phyloP scores from a whole-genome alignment of 2,888 invertebrate genomes.

The Zygothrica quintamaculata region DNA sequence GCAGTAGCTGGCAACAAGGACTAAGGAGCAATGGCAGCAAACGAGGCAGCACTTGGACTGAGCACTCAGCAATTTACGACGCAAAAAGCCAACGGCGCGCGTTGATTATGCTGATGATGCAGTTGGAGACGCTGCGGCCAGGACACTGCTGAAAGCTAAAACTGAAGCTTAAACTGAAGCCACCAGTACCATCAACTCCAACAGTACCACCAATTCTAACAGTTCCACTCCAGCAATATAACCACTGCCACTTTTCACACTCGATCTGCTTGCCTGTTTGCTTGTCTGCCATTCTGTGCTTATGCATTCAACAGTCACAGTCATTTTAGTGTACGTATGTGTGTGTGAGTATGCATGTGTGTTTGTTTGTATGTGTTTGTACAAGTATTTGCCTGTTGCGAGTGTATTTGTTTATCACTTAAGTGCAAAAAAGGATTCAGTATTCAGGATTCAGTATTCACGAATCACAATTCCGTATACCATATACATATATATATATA shows the following conservation, averaged over 20 bases:
- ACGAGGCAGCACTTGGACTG: conserved; percentile 47
- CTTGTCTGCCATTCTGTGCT: conserved; percentile 29
- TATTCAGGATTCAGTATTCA: conserved; percentile 24
- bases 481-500: background rate
- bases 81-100: conserved; percentile 75
- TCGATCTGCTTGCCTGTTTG: conserved; percentile 59
- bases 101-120: conserved; percentile 80
- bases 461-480: conserved; percentile 12
- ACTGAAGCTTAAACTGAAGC: background rate
- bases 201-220: background rate
- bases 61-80: conserved; percentile 79
- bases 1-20: background rate
- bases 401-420: conserved; percentile 81
- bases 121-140: conserved; percentile 58
- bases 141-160: conserved; percentile 25
- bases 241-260: conserved; percentile 79
- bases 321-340: no score
- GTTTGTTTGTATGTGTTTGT: conserved; percentile 48
- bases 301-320: conserved; percentile 27
- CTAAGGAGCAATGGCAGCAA: conserved; percentile 18
- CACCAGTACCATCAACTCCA: background rate
- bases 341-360: no score
- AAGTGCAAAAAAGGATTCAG: conserved; percentile 75
- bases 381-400: conserved; percentile 59
- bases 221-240: conserved; percentile 40